Evolutionary conservation across 2,113 vertebrate genomes (phyloP), one percentile per base, ranked within the genome.

Genomic region (Sylvia atricapilla): DNA sequence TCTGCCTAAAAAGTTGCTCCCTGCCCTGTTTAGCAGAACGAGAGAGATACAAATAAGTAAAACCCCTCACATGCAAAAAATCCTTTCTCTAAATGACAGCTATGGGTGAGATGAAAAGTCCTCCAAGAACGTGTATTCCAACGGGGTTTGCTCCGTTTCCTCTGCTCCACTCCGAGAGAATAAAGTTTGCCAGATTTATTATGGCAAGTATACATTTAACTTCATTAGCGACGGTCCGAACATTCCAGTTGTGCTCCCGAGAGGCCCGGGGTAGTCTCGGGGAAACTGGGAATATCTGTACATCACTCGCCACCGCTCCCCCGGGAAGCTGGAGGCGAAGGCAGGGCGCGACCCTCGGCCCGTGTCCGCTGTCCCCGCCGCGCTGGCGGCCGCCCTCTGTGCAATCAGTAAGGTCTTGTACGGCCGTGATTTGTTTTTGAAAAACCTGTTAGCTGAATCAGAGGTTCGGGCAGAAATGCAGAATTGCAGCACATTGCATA

Each of bases 391-490:
- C 77, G 4, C 17, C 11, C 2, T n/a, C n/a, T 25, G 23, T 60
- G 23, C 64, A 85, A 78, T 93, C 28, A 55, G 47, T 53, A 58
- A 74, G 35, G 50, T 52, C 53, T 52, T 82, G 47, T 80, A 76
- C 87, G 69, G 79, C n/a, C 94, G 11, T 73, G 78, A 85, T 76
- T 73, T 77, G 49, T 7, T 96, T 83, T 55, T 76, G 24, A 68
- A 91, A 88, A 88, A 77, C 76, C 80, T 88, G 52, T 84, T 95
- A 73, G 50, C 66, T 68, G 83, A 87, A 85, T 77, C 41, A 74
- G 76, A 83, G 53, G 33, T 81, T 92, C 39, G 50, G 83, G 37
- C 44, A 87, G 82, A 95, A 90, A 86, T 73, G 37, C 35, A 53
- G 74, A 92, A 81, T 17, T 66, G 43, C 43, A 31, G 37, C 22